A percentile compares a stretch with the other conserved stretches of the same genome.
These are phyloP conservation scores for Temnothorax nylanderi DNA, from an alignment of 1,140 invertebrate species.

Conservation along the genomic window DNA sequence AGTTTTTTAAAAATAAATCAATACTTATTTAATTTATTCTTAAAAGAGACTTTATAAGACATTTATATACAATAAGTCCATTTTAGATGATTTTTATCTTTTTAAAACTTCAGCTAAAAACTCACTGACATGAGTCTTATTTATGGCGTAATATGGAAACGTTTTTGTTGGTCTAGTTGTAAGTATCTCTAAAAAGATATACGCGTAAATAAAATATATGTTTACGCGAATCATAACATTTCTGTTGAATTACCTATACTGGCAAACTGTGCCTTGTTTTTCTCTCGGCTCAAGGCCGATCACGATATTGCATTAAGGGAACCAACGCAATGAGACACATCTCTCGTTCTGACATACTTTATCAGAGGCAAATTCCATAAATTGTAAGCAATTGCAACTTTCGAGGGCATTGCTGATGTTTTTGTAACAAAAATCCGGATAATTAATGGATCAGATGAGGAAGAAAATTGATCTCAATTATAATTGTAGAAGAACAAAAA, in stretches of 20 bases:
- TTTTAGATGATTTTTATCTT: background rate
- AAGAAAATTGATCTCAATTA: background rate
- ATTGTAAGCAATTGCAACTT: background rate
- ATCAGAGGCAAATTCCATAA: background rate
- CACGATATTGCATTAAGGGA: conserved; percentile 2
- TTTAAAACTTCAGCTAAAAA: background rate
- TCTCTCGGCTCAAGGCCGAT: conserved; percentile 7
- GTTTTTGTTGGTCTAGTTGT: background rate
- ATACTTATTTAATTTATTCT: background rate
- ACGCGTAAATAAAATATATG: background rate
- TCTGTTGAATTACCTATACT: background rate
- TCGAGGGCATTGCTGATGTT: background rate
- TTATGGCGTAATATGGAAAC: background rate
- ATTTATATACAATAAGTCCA: background rate
- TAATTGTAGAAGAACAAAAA: background rate
- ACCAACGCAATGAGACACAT: background rate
- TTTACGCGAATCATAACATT: background rate
- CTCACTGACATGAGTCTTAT: no score
- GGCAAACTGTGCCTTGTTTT: background rate
- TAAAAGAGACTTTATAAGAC: background rate
- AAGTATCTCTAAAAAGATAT: background rate
- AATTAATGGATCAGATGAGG: background rate
- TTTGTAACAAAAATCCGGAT: background rate
- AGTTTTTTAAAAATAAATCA: background rate
- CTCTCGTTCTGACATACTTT: conserved; percentile 13